phyloP scores from a whole-genome alignment of 2,113 vertebrate genomes.

The Chlorocebus sabaeus region DNA sequence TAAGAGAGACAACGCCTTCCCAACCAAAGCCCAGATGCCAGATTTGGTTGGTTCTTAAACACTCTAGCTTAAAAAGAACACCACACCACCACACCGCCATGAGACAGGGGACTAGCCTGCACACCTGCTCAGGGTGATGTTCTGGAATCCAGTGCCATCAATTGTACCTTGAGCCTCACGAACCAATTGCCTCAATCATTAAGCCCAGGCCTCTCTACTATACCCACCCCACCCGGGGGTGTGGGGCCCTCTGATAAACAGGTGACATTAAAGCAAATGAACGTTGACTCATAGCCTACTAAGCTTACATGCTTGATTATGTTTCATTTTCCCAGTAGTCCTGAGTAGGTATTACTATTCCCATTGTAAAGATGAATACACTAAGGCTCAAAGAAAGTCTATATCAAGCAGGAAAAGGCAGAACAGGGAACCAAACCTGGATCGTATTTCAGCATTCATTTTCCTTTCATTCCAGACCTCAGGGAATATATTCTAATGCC shows the following conservation, averaged over 20 bases:
- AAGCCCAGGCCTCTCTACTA: not conserved
- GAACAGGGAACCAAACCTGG: not conserved
- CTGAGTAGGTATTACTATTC: not conserved
- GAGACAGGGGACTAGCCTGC: rapidly evolving
- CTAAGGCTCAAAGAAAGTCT: not conserved
- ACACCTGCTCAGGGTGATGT: not conserved
- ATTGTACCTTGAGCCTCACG: not conserved
- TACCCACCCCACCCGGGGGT: too few relatives aligned
- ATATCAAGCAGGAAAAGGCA: not conserved
- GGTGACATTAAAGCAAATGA: not conserved
- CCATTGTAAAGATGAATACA: not conserved
- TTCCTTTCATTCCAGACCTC: not conserved
- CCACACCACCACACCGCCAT: too few relatives aligned
- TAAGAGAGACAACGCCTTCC: not conserved
- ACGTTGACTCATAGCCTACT: not conserved
- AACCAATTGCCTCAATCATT: not conserved
- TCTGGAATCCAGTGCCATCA: not conserved
- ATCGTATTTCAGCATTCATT: not conserved
- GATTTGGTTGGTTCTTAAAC: not conserved
- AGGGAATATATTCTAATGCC: not conserved
- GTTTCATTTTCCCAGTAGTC: not conserved
- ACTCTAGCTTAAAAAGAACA: not conserved
- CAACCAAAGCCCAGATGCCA: not conserved
- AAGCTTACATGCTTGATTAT: not conserved
- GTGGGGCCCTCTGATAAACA: not conserved